phyloP scores from a whole-genome alignment of 2,113 vertebrate genomes.

The Ahaetulla prasina region DNA sequence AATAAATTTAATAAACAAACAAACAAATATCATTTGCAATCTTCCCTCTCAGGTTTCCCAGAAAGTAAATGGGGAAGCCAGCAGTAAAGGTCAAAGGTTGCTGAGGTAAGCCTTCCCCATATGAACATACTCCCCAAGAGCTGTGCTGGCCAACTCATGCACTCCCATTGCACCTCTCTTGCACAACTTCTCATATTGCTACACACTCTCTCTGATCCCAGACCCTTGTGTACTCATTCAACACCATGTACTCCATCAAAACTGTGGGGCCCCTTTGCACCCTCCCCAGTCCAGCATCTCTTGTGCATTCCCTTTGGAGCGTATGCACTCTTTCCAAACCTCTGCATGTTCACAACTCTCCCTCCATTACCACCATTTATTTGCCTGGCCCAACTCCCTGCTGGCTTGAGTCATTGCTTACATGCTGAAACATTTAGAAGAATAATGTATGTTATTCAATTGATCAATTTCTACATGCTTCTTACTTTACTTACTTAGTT shows the following conservation, averaged over 20 bases:
- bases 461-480: not conserved
- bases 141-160: not conserved
- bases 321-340: too few relatives aligned
- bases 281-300: not conserved
- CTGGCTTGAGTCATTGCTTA: not conserved
- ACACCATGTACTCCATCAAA: not conserved
- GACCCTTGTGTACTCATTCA: too few relatives aligned
- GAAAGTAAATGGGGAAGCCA: not conserved
- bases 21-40: not conserved
- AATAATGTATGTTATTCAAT: not conserved
- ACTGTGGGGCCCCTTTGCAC: not conserved
- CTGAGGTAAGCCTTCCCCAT: not conserved
- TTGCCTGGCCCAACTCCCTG: not conserved
- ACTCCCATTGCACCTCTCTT: too few relatives aligned
- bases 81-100: not conserved
- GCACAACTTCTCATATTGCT: too few relatives aligned
- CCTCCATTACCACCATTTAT: not conserved
- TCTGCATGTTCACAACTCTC: too few relatives aligned
- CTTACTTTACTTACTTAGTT: not conserved
- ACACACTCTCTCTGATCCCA: too few relatives aligned
- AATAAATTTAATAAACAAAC: too few relatives aligned
- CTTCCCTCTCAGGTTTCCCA: not conserved
- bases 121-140: too few relatives aligned
- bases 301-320: not conserved
- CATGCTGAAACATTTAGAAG: not conserved